Evolutionary conservation across 2,797 vertebrate genomes (phyloP).

Genomic region (Crocidura indochinensis): DNA sequence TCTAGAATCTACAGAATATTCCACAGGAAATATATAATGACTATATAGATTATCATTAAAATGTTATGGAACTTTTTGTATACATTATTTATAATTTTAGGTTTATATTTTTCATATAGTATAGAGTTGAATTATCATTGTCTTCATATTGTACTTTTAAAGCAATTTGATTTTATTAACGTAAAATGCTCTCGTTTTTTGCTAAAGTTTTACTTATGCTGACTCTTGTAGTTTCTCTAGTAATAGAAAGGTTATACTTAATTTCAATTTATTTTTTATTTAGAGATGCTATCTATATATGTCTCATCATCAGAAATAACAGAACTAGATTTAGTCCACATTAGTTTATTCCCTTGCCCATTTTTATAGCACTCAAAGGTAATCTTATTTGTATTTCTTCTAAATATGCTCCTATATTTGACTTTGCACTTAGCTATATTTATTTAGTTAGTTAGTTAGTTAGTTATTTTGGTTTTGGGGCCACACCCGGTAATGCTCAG

Average conservation of each 20-base stretch:
- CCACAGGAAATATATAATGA: no score
- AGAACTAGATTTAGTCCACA: not conserved
- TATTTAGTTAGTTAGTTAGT: no score
- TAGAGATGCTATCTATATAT: not conserved
- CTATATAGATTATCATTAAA: not conserved
- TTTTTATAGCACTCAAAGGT: not conserved
- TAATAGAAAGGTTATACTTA: not conserved
- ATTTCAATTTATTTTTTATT: not conserved
- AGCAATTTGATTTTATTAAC: not conserved
- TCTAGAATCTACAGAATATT: not conserved
- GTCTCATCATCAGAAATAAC: not conserved
- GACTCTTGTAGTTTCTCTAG: not conserved
- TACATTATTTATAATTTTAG: not conserved
- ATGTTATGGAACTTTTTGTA: not conserved
- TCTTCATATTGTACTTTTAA: not conserved
- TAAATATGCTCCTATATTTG: not conserved
- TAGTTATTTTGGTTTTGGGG: no score
- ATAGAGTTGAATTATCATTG: not conserved
- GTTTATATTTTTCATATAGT: not conserved
- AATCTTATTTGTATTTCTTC: not conserved
- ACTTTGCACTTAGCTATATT: not conserved
- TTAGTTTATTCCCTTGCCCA: not conserved
- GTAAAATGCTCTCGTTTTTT: conserved; percentile 1
- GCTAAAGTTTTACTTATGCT: conserved; percentile 14
- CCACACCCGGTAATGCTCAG: no score